Evolutionary conservation across 2,113 vertebrate species (phyloP).

Genomic region (Marcusenius ussheri): DNA sequence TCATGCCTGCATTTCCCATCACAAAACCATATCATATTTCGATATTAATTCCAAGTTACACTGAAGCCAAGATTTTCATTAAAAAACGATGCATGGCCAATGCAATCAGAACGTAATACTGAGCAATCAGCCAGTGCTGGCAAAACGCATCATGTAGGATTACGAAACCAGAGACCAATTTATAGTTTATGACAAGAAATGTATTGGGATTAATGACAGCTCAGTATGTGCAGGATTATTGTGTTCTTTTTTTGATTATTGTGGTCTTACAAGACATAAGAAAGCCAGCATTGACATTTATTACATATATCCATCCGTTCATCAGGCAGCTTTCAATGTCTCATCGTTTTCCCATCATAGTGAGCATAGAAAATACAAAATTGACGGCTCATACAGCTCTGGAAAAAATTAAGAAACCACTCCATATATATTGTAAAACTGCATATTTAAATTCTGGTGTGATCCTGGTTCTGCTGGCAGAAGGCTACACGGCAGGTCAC

Average conservation of each 20-base stretch:
- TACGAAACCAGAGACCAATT: background rate
- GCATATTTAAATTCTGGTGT: too few species aligned
- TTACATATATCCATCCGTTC: background rate
- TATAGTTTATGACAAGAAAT: conserved; percentile 3
- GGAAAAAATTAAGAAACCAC: too few species aligned
- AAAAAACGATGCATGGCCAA: background rate
- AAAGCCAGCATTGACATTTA: background rate
- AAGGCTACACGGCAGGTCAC: too few species aligned
- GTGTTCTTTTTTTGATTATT: background rate
- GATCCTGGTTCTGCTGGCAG: too few species aligned
- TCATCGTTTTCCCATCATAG: background rate
- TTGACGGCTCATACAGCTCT: background rate
- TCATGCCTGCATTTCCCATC: background rate
- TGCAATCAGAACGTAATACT: background rate
- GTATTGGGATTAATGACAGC: background rate
- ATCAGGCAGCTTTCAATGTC: background rate
- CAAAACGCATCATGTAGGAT: background rate
- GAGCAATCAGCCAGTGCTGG: background rate
- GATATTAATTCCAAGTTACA: conserved; percentile 5
- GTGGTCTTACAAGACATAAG: background rate
- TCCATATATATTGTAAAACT: too few species aligned
- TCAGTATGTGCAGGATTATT: background rate
- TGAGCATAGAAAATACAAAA: background rate
- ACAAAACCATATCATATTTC: background rate
- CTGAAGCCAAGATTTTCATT: background rate